These are phyloP conservation scores for Sus scrofa DNA, from an alignment of 2,113 vertebrate genomes.

Conservation along the genomic window T2T-Sscrofa CM000826.6:143324001-143324500, in stretches of 20 bases:
- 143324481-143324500: background rate
- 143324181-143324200: background rate
- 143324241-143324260: background rate
- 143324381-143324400: background rate
- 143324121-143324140: background rate
- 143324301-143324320: background rate
- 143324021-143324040: background rate
- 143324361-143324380: background rate
- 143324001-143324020: background rate
- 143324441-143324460: background rate
- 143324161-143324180: background rate
- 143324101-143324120: background rate
- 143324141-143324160: background rate
- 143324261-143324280: background rate
- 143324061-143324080: background rate
- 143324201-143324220: background rate
- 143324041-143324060: background rate
- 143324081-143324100: constrained; percentile 8
- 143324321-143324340: background rate
- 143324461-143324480: background rate
- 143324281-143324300: fast-evolving
- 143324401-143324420: background rate
- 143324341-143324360: background rate
- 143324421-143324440: background rate
- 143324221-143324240: background rate